A percentile compares a stretch with the other conserved stretches of the same genome.
Evolutionary conservation across 2,888 invertebrate species (phyloP).

Genomic region (Euproctis similis): DNA sequence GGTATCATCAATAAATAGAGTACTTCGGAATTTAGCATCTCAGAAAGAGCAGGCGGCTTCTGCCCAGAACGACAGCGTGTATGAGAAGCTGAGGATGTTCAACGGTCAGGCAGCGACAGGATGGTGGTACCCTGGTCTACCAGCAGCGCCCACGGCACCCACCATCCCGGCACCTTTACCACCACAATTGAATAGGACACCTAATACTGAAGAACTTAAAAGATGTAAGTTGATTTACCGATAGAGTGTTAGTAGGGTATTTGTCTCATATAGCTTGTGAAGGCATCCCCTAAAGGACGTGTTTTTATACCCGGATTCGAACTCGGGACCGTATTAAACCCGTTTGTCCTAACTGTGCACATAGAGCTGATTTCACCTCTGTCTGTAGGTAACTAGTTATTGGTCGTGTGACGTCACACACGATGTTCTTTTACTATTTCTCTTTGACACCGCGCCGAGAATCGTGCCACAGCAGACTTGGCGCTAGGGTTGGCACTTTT

Average conservation of each 20-base stretch:
- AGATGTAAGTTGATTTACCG: slow-evolving; percentile 83
- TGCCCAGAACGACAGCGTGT: slow-evolving; percentile 90
- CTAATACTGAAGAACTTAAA: slow-evolving; percentile 83
- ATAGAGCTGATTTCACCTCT: too few relatives aligned
- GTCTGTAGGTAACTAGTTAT: too few relatives aligned
- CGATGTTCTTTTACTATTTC: slow-evolving; percentile 34
- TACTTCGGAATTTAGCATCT: slow-evolving; percentile 94
- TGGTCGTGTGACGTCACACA: slow-evolving; percentile 12
- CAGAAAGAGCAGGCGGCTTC: slow-evolving; percentile 95
- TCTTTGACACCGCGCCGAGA: slow-evolving; percentile 31
- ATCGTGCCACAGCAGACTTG: slow-evolving; percentile 24
- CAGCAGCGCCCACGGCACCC: slow-evolving; percentile 82
- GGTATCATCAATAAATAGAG: slow-evolving; percentile 99
- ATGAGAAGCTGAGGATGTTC: slow-evolving; percentile 96
- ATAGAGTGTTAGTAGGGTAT: too few relatives aligned
- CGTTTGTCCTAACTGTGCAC: too few relatives aligned
- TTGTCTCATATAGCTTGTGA: too few relatives aligned
- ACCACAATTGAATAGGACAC: slow-evolving; percentile 74
- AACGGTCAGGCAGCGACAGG: slow-evolving; percentile 91
- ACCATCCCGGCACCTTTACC: slow-evolving; percentile 82
- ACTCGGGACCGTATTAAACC: too few relatives aligned
- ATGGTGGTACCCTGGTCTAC: slow-evolving; percentile 90
- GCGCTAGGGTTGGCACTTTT: slow-evolving; percentile 25
- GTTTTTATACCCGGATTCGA: too few relatives aligned
- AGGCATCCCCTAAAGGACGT: too few relatives aligned